Base-by-base conservation (phyloP, 2,888 invertebrate species). In the Hymenopus coronatus region DNA sequence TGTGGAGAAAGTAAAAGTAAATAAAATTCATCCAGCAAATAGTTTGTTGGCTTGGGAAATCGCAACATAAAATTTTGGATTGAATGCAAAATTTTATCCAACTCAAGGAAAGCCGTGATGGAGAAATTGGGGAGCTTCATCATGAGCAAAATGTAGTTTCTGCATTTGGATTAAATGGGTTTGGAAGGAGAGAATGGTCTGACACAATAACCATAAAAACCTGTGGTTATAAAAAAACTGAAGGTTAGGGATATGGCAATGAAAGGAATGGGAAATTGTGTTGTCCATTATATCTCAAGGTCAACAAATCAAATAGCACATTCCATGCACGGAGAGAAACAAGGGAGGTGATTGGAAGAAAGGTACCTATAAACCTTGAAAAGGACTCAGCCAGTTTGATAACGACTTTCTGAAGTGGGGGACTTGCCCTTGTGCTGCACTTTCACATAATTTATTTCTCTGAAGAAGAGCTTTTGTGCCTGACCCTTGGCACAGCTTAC, bases 361-460 rank as follows among this genome's bases (percentile, higher is more conserved):
- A 25, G 28, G 40, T 6, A 81, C 84, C 88, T 85, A 88, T 88
- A 88, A 88, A 88, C 84, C 88, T 81, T 81, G 70, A 70, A 70
- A 85, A 70, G 40, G 20, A 86, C 54, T n/a, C 86, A 46, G 85
- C 86, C 82, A 84, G 14, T 88, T 86, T 88, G 88, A 88, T 88
- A 88, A 88, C 86, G 85, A 88, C 88, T 88, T 84, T 33, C 27
- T 46, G 28, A 88, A 46, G 28, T 28, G 54, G 9, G 15, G 14
- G 15, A 14, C 54, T 20, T 70, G 20, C 40, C 20, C 54, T 15
- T 15, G 54, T 20, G 54, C 54, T 70, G 54, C 54, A 88, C 88
- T 28, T 88, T 33, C 28, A 27, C 40, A 28, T 70, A 88, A 88
- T 88, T 88, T 88, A 88, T 82, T 20, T 15, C 85, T 33, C 15